phyloP scores from a whole-genome alignment of 64 coral and sea anemone genomes.

The Actinia tenebrosa region DNA sequence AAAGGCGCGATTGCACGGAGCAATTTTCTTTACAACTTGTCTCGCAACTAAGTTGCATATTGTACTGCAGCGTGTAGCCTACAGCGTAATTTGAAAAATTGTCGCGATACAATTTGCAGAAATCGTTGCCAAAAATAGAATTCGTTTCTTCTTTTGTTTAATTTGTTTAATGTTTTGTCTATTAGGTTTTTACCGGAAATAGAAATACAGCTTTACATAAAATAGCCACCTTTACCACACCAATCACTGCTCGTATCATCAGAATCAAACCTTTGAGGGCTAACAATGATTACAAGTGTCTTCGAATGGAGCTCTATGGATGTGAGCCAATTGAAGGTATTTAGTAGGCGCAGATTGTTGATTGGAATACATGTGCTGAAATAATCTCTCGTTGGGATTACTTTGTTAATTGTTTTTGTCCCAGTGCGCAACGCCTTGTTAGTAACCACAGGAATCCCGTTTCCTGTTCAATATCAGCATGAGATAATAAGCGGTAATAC shows the following conservation, averaged over 20 bases:
- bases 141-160: too few relatives aligned
- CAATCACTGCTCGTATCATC: conserved; percentile 62
- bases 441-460: conserved; percentile 4
- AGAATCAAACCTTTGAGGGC: conserved; percentile 29
- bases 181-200: conserved; percentile 51
- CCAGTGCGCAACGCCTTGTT: not conserved
- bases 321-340: conserved; percentile 77
- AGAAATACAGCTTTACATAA: not conserved
- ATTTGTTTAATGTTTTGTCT: not conserved
- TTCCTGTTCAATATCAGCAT: not conserved
- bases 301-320: conserved; percentile 63
- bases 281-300: not conserved
- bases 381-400: not conserved
- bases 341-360: not conserved
- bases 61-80: too few relatives aligned
- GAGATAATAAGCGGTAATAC: not conserved
- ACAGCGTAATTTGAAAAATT: too few relatives aligned
- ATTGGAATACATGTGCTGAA: not conserved
- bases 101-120: too few relatives aligned
- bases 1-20: too few relatives aligned
- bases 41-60: too few relatives aligned
- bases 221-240: not conserved
- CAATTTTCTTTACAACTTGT: too few relatives aligned
- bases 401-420: not conserved
- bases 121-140: too few relatives aligned